These are phyloP conservation scores for Caenorhabditis parvicauda DNA, from an alignment of 2,888 invertebrate species.

Conservation along the genomic window DNA sequence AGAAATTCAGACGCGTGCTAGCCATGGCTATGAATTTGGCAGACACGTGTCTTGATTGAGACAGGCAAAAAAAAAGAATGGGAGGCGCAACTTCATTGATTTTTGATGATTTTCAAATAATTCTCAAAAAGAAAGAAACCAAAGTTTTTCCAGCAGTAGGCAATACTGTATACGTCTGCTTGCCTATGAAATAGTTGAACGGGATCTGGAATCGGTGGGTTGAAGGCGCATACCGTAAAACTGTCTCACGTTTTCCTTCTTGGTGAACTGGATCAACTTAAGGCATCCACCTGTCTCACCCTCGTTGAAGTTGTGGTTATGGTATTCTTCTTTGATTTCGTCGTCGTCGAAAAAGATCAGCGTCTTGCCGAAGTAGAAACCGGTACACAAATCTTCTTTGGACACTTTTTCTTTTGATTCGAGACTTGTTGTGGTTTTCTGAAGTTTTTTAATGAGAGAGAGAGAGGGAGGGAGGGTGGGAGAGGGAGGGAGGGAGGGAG, in stretches of 20 bases:
- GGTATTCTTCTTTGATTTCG: constrained; percentile 19
- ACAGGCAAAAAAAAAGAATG: too few relatives aligned
- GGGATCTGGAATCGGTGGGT: constrained; percentile 13
- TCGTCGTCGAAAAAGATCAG: constrained; percentile 25
- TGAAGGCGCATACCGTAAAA: neutral
- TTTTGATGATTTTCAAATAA: too few relatives aligned
- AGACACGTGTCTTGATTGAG: too few relatives aligned
- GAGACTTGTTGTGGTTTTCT: neutral
- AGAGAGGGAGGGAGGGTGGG: too few relatives aligned
- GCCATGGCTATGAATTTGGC: too few relatives aligned
- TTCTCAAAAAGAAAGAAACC: too few relatives aligned
- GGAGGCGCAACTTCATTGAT: too few relatives aligned
- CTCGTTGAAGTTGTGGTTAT: constrained; percentile 39
- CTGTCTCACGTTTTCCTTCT: constrained; percentile 19
- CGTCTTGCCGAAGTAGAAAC: constrained; percentile 19
- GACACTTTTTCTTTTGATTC: too few relatives aligned
- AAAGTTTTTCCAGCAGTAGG: too few relatives aligned
- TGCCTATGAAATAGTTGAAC: constrained; percentile 24
- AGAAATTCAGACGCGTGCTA: too few relatives aligned
- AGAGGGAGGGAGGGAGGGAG: neutral
- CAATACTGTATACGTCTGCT: constrained; percentile 23
- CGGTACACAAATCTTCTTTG: neutral
- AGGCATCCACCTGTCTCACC: constrained; percentile 32
- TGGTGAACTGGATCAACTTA: constrained; percentile 36
- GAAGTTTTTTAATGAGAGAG: neutral